Base-by-base conservation (phyloP, 2,797 vertebrate genomes). In the Adelosebastes latens region DNA sequence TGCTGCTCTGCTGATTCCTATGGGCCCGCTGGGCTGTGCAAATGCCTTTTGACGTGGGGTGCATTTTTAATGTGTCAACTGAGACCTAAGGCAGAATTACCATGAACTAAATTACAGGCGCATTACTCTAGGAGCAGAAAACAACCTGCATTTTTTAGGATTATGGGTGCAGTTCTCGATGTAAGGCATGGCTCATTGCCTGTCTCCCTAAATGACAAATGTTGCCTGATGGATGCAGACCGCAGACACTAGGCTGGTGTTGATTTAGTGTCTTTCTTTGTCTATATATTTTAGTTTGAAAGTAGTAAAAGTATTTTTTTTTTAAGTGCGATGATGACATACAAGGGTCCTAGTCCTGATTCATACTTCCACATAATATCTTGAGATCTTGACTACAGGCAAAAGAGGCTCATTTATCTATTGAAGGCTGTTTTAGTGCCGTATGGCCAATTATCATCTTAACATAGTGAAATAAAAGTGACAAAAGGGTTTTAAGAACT, bases 21-120 rank as follows among this genome's bases (percentile, higher is more conserved):
- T 81, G 71, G 85, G 87, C 82, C 91, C 61, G 73, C 87, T 87
- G 89, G 89, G 77, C 87, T 90, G 87, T 92, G 92, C 91, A 93
- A 94, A 94, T 91, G 83, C 85, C 89, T 93, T 89, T 80, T 92
- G 84, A 91, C 79, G 80, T 75, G 80, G 81, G 87, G 49, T 76
- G 89, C 90, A 90, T 93, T 93, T 93, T 90, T 90, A 91, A 91
- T 87, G 67, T 89, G 89, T 90, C 89, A 81, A 75, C 78, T 68
- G 69, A 78, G 84, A 91, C 85, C 83, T 20, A 31, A 87, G 85
- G 87, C 81, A 75, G 73, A 87, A 78, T 88, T 80, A 79, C 68
- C 65, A 68, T 82, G 77, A 77, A 82, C 75, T 81, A 84, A 92
- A 87, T 81, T 72, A 79, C 36, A 83, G 61, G 8, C 69, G 36